Evolutionary conservation across 1,140 invertebrate genomes (phyloP), one percentile per base, ranked within the genome.

Genomic region (Drosophila watanabei): DNA sequence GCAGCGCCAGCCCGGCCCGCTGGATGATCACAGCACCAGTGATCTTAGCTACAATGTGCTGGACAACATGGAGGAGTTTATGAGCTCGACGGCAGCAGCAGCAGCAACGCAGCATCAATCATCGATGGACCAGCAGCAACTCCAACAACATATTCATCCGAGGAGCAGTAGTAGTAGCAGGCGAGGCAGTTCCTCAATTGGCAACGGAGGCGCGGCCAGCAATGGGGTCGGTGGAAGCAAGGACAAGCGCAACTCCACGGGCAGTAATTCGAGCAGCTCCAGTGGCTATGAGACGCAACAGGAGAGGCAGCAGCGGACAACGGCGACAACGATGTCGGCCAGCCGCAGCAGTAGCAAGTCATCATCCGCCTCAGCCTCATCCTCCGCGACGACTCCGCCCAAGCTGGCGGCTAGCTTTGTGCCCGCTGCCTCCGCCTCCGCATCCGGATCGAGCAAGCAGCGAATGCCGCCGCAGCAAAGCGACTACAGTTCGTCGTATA

Each of bases 41-140:
- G 91, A 92, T 61, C 68, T 92, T 60, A 92, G 82, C 49, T 92
- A 92, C 62, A 92, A 86, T 77, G 85, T 92, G 61, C 75, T 92
- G 56, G 88, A 92, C 32, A 92, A 92, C 70, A 81, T 91, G 52
- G 91, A 85, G 39, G 85, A 92, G 45, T 92, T 92, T 49, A 90
- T 92, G 52, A 85, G 75, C 56, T 57, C 85, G 30, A 62, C 80
- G 56, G 57, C 80, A 48, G 43, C 65, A 30, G 43, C 84, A 54
- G 43, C 65, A 37, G 43, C 80, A 35, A 71, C 68, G 16, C 68
- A 71, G 49, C 63, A 62, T 24, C 52, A 37, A 16, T 37, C 52
- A 45, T 11, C 49, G 24, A 46, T 35, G 8, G 64, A 69, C 4
- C 72, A 60, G 14, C 79, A 82, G 35, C 75, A 79, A 9, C 81